Conservation (phyloP, 2,888 invertebrate species). For the Pemphredon lugubris region DNA sequence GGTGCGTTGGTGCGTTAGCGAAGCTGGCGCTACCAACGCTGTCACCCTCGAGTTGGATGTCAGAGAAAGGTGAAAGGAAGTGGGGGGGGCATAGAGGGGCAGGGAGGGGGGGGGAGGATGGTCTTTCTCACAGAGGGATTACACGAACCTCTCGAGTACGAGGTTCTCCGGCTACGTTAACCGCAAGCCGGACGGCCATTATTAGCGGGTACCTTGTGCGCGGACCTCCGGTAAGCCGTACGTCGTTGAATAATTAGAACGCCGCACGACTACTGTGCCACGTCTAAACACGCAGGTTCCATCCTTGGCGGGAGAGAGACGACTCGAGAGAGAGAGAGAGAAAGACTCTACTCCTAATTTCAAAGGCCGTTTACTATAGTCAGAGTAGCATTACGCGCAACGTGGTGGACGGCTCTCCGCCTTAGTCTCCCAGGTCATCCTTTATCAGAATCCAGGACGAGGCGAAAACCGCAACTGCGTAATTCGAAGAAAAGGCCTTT, state of each 20-base stretch:
- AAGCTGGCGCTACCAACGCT: constrained; percentile 57
- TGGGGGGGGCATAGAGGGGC: not conserved
- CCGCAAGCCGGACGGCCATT: constrained; percentile 79
- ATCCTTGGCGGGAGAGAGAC: no score
- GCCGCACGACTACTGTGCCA: constrained; percentile 45
- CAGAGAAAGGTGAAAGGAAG: constrained; percentile 65
- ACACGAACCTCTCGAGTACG: constrained; percentile 73
- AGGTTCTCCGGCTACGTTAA: constrained; percentile 70
- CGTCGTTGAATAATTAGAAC: constrained; percentile 73
- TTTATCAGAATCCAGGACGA: no score
- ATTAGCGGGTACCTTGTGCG: constrained; percentile 73
- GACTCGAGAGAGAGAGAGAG: no score
- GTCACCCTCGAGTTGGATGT: constrained; percentile 73
- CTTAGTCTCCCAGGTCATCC: constrained; percentile 28
- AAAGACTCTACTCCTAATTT: constrained; percentile 33
- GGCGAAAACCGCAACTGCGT: not conserved
- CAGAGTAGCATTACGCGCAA: no score
- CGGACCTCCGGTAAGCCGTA: constrained; percentile 58
- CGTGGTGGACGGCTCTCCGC: no score
- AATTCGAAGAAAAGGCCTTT: not conserved
- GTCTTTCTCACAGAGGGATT: constrained; percentile 77
- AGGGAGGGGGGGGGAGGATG: not conserved
- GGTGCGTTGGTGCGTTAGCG: no score
- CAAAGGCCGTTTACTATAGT: constrained; percentile 1
- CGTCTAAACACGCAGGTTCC: constrained; percentile 50